phyloP scores from a whole-genome alignment of 1,140 invertebrate genomes.

The Drosophila parvula region DNA sequence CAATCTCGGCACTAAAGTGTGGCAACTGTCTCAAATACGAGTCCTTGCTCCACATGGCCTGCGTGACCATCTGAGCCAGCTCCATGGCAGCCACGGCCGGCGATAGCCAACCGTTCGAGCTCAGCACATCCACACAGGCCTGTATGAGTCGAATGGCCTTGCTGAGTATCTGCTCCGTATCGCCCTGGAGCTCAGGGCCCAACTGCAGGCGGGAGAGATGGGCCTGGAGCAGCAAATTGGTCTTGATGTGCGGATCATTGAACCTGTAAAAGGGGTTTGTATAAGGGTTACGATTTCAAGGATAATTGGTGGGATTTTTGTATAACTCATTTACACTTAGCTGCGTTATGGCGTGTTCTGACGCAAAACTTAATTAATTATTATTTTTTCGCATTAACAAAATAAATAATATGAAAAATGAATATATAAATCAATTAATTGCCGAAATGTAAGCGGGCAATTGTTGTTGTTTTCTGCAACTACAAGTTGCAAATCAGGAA shows the following conservation, averaged over 20 bases:
- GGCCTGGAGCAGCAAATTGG: constrained; percentile 97
- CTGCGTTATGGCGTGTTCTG: too few species aligned
- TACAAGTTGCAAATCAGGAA: too few species aligned
- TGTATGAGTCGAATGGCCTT: constrained; percentile 97
- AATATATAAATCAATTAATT: too few species aligned
- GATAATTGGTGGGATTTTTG: not conserved
- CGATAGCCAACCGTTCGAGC: constrained; percentile 98
- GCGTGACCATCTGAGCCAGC: constrained; percentile 99
- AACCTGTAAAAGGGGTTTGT: constrained; percentile 86
- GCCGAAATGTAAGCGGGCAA: too few species aligned
- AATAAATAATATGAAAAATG: too few species aligned
- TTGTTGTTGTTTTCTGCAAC: too few species aligned
- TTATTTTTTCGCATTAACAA: too few species aligned
- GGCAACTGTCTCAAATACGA: constrained; percentile 98
- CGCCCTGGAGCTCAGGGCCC: constrained; percentile 97
- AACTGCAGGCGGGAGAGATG: constrained; percentile 97
- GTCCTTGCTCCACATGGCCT: constrained; percentile 99
- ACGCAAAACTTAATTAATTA: too few species aligned
- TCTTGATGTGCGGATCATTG: constrained; percentile 99
- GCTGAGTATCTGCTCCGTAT: constrained; percentile 95
- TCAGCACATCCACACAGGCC: constrained; percentile 99
- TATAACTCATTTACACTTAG: too few species aligned
- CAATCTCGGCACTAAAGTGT: constrained; percentile 95
- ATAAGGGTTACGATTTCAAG: not conserved
- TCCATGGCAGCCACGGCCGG: constrained; percentile 99